Base-by-base conservation (phyloP, 2,888 invertebrate species). In the Apotomis turbidana region DNA sequence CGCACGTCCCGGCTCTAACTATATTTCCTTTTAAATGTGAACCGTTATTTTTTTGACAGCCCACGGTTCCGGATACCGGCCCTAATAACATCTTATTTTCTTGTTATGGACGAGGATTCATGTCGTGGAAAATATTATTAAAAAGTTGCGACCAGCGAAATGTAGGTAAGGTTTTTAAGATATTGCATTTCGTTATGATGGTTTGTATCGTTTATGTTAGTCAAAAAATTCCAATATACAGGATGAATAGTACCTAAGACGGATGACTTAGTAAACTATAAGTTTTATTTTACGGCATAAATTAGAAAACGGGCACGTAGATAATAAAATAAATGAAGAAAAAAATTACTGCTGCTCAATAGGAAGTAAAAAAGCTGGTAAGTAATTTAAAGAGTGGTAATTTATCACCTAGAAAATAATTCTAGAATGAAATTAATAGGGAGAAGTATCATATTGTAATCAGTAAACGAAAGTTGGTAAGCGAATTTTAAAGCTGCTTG, bases 31-130 rank as follows among this genome's bases (percentile, higher is more conserved):
- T 90, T 89, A 88, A 90, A 91, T 86, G 87, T 84, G 86, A 84
- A 84, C 83, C 82, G 88, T 86, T 90, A 91, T 91, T 91, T 90
- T 90, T 91, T 85, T 91, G 91, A 91, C 91, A 91, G 87, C 85
- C 83, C 78, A 78, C 79, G 80, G 78, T 79, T 78, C 77, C 74
- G 79, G 79, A 79, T 77, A 76, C 77, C 74, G 64, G 76, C 81
- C 78, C 85, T 83, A 81, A 85, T 85, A 82, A 83, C 82, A 80
- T 81, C 81, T 81, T 78, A 80, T 81, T 85, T 85, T 82, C 83
- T 83, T 80, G 78, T 76, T 77, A 78, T 73, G 77, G 74, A 76
- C 77, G 79, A 78, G 75, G 66, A 66, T 57, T 67, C 55, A 61
- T 41, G 55, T 44, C 55, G 66, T 46, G 60, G 71, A 57, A 67